These are phyloP conservation scores for Anoplophora glabripennis DNA, from an alignment of 1,140 invertebrate species.

Conservation along the genomic window DNA sequence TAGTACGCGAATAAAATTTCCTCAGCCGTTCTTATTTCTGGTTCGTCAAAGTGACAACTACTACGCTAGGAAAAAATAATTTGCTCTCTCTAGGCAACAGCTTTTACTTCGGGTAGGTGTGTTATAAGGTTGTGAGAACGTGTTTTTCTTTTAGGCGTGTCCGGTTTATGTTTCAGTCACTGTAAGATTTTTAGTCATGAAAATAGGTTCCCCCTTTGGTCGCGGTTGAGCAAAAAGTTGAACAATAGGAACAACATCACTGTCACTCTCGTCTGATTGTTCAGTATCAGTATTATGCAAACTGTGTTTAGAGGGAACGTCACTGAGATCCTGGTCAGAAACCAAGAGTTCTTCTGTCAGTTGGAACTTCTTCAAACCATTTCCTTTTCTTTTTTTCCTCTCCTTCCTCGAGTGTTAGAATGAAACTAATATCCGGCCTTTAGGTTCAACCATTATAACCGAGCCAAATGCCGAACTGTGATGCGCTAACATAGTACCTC, in stretches of 20 bases:
- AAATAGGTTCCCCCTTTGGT: background rate
- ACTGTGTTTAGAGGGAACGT: background rate
- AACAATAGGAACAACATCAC: background rate
- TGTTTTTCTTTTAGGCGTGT: too few relatives aligned
- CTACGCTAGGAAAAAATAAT: constrained; percentile 1
- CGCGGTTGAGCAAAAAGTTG: background rate
- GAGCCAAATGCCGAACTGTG: too few relatives aligned
- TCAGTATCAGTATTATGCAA: constrained; percentile 3
- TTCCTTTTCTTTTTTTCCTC: background rate
- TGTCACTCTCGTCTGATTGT: background rate
- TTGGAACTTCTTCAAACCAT: background rate
- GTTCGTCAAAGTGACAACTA: background rate
- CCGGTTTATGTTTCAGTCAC: too few relatives aligned
- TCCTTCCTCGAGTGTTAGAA: background rate
- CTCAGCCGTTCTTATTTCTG: too few relatives aligned
- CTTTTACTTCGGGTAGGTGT: too few relatives aligned
- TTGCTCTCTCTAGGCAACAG: too few relatives aligned
- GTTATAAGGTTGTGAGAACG: too few relatives aligned
- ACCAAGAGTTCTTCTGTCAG: background rate
- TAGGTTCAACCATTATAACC: too few relatives aligned
- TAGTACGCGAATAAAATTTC: too few relatives aligned
- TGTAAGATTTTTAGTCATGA: too few relatives aligned
- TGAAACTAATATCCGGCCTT: too few relatives aligned
- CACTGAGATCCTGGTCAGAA: background rate
- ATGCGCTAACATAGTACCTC: too few relatives aligned